A percentile compares a stretch with the other conserved stretches of the same genome.
Conservation (phyloP, 2,888 invertebrate species). For the Cryptosula pallasiana region DNA sequence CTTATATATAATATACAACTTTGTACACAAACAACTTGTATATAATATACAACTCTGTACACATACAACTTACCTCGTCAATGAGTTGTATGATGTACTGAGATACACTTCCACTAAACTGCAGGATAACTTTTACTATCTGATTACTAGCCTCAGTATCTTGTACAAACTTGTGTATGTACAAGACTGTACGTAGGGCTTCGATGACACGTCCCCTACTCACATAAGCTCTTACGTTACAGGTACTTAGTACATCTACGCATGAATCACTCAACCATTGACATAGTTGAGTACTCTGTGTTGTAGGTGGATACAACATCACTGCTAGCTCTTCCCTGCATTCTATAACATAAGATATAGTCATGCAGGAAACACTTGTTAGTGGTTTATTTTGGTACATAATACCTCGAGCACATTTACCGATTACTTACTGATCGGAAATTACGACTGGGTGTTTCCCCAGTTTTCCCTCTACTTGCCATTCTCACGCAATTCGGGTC, state of each 20-base stretch:
- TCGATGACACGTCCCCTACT: background rate
- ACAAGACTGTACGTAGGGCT: background rate
- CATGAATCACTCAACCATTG: background rate
- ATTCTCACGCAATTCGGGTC: too few relatives aligned
- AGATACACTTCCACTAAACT: background rate
- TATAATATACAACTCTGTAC: too few relatives aligned
- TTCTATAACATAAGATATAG: background rate
- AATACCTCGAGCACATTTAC: too few relatives aligned
- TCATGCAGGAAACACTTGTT: too few relatives aligned
- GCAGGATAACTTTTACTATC: background rate
- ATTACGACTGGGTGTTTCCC: too few relatives aligned
- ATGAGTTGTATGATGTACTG: background rate
- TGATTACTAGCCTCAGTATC: background rate
- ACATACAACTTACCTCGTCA: background rate
- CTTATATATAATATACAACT: too few relatives aligned
- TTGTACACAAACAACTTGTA: too few relatives aligned
- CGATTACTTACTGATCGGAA: too few relatives aligned
- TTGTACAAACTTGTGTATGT: background rate
- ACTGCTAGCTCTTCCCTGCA: constrained; percentile 1
- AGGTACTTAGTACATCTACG: background rate
- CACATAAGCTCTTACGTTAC: background rate
- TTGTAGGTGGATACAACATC: background rate
- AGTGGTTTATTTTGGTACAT: too few relatives aligned
- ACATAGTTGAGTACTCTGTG: too few relatives aligned
- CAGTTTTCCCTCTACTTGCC: too few relatives aligned